Percentiles rank a stretch among this genome's conserved stretches.
Evolutionary conservation across 1,140 invertebrate species (phyloP).

Genomic region (Drosophila repleta): DNA sequence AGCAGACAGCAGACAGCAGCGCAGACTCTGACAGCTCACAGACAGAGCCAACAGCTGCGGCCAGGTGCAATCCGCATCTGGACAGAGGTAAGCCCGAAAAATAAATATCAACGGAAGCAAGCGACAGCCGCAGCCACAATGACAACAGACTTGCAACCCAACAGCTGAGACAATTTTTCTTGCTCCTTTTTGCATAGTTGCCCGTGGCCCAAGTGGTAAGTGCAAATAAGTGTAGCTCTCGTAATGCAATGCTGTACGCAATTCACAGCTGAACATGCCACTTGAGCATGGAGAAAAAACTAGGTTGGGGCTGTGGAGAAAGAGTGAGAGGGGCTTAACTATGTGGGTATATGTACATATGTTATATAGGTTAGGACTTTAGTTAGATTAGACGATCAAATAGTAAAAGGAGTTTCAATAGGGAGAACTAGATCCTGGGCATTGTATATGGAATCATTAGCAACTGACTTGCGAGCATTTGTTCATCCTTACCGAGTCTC

Average conservation of each 20-base stretch:
- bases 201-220: slow-evolving; percentile 7
- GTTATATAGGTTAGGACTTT: too few species aligned
- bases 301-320: not conserved
- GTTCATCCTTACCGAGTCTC: too few species aligned
- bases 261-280: not conserved
- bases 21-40: slow-evolving; percentile 26
- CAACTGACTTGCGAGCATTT: too few species aligned
- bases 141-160: slow-evolving; percentile 41
- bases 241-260: not conserved
- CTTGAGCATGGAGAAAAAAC: not conserved
- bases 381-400: too few species aligned
- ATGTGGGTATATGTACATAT: too few species aligned
- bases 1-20: slow-evolving; percentile 3
- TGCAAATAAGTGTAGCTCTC: slow-evolving; percentile 5
- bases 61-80: slow-evolving; percentile 13
- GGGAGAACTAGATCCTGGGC: too few species aligned
- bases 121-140: slow-evolving; percentile 26
- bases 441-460: too few species aligned
- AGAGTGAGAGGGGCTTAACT: too few species aligned
- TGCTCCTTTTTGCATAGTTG: not conserved
- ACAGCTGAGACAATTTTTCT: slow-evolving; percentile 33
- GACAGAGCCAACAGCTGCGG: slow-evolving; percentile 27
- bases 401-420: too few species aligned
- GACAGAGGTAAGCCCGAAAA: not conserved
- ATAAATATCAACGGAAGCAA: slow-evolving; percentile 4